phyloP scores from a whole-genome alignment of 1,140 invertebrate genomes.

The Liolophura sinensis region DNA sequence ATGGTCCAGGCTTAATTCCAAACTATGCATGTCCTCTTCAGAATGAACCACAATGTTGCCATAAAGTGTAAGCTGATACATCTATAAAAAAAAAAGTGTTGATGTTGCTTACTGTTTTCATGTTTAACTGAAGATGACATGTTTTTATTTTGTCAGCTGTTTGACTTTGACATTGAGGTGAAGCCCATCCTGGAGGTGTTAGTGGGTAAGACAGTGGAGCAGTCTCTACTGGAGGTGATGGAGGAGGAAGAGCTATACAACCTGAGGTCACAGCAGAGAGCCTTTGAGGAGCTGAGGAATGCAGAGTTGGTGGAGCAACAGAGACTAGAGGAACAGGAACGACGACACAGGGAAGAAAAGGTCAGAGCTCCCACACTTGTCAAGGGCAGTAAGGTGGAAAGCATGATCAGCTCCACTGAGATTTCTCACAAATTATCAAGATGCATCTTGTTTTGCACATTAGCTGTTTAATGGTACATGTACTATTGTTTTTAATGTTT shows the following conservation, averaged over 20 bases:
- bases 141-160: slow-evolving; percentile 52
- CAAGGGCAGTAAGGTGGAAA: neutral
- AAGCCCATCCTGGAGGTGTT: slow-evolving; percentile 84
- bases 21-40: no score
- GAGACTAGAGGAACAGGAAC: slow-evolving; percentile 74
- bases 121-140: no score
- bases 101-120: no score
- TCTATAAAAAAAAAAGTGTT: no score
- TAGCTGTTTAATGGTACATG: neutral
- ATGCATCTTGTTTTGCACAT: neutral
- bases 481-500: neutral
- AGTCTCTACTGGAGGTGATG: slow-evolving; percentile 76
- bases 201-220: slow-evolving; percentile 84
- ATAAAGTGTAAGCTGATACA: no score
- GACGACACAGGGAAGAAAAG: slow-evolving; percentile 66
- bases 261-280: slow-evolving; percentile 75
- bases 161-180: slow-evolving; percentile 86
- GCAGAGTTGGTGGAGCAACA: slow-evolving; percentile 78
- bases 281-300: slow-evolving; percentile 72
- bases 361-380: slow-evolving; percentile 21
- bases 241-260: slow-evolving; percentile 67
- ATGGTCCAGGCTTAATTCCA: no score
- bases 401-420: neutral
- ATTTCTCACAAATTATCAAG: neutral
- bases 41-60: no score